Base-by-base conservation (phyloP, 92 coral and sea anemone genomes). In the Actinostola sp. region DNA sequence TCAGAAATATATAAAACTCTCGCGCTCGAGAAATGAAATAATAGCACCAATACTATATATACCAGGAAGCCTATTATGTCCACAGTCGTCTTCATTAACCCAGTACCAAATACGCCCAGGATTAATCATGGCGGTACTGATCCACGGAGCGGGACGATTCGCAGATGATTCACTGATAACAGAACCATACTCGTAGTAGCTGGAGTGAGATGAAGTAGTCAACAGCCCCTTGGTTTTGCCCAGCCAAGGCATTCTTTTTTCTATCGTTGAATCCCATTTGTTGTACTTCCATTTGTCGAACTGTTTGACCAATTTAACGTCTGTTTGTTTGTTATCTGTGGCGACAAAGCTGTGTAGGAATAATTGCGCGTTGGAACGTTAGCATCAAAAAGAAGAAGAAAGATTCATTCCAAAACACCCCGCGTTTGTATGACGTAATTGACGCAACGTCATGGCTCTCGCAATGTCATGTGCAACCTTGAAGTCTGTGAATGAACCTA, bases 101-200 rank as follows among this genome's bases (percentile, higher is more conserved):
- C 92, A 87, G 75, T 87, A 87, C 92, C 92, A 87, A n/a, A 87
- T 87, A 30, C 62, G 57, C 0, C 84, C 92, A 31, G 92, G 92
- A 52, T 72, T 72, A 16, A 75, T 31, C 92, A 87, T 87, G 17
- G 2, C 39, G 43, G 34, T 20, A 43, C 45, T 49, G n/a, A 82
- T 87, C 92, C 92, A 87, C 14, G 85, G 84, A 6, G 92, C 92
- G 4, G 92, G 92, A 35, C 66, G 76, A 26, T 71, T 72, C 38
- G 23, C 26, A 1, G 16, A 50, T 54, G 57, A 21, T 20, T 70
- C 85, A 29, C 75, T 52, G 43, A 87, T 77, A 43, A 87, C 61
- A 25, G 92, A 53, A 21, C 92, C 92, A 75, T 83, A 81, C 15
- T 82, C 81, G 36, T 60, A 64, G 53, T 70, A 75, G 26, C 70